phyloP scores from a whole-genome alignment of 2,113 vertebrate genomes.

The Microcebus ravelobensis region DNA sequence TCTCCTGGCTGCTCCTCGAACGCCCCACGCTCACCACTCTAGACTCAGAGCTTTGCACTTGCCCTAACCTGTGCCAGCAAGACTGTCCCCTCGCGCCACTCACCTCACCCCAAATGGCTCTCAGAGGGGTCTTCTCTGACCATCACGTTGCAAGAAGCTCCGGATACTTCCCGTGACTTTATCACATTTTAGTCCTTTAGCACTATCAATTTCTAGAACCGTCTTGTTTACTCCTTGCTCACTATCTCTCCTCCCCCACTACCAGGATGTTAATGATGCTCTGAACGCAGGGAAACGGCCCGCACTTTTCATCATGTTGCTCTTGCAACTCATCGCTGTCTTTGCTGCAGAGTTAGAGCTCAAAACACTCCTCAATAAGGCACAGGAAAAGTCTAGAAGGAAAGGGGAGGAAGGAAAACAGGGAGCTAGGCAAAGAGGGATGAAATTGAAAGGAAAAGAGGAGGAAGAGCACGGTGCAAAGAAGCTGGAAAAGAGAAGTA shows the following conservation, averaged over 20 bases:
- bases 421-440: neutral
- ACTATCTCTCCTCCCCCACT: neutral
- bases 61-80: neutral
- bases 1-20: neutral
- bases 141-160: neutral
- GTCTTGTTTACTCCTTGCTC: neutral
- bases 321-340: neutral
- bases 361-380: neutral
- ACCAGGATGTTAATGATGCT: neutral
- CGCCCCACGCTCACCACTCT: neutral
- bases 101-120: neutral
- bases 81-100: neutral
- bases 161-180: neutral
- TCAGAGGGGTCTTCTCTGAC: neutral
- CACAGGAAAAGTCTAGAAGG: neutral
- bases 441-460: neutral
- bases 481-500: neutral
- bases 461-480: neutral
- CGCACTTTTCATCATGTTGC: neutral
- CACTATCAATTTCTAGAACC: neutral
- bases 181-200: neutral
- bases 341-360: neutral
- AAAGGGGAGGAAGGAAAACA: neutral
- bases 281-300: neutral
- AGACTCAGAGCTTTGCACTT: neutral